Percentiles rank a stretch among this genome's conserved stretches.
phyloP scores from a whole-genome alignment of 2,113 vertebrate species.

The Istiophorus platypterus region DNA sequence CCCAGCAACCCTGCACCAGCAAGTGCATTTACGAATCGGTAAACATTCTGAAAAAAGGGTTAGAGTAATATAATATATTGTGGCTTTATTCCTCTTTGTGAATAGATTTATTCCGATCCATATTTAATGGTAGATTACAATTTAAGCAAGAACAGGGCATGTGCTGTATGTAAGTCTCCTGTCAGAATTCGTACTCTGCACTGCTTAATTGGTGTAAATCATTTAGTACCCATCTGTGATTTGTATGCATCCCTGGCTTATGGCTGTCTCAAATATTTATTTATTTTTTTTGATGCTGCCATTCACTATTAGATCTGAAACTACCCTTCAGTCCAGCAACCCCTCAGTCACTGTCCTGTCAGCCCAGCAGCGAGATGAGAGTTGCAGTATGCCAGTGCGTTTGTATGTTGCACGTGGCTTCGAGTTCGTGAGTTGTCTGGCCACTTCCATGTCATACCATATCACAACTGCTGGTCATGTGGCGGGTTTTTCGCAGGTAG shows the following conservation, averaged over 20 bases:
- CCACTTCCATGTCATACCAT: background rate
- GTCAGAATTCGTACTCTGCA: background rate
- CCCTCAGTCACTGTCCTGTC: constrained; percentile 1
- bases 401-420: constrained; percentile 21
- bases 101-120: constrained; percentile 9
- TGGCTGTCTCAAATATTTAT: constrained; percentile 29
- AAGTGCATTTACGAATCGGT: constrained; percentile 21
- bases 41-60: constrained; percentile 23
- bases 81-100: constrained; percentile 9
- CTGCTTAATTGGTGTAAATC: constrained; percentile 24
- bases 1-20: background rate
- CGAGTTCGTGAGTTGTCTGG: constrained; percentile 7
- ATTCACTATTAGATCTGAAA: constrained; percentile 43
- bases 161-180: background rate
- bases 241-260: background rate
- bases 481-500: constrained; percentile 10
- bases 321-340: background rate
- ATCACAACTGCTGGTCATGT: constrained; percentile 24
- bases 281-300: constrained; percentile 30
- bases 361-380: constrained; percentile 11
- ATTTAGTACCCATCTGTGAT: background rate
- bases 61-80: background rate
- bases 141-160: background rate
- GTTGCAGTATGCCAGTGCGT: constrained; percentile 12
- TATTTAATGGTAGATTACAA: background rate